Conservation (phyloP, 2,113 vertebrate species). For the Pionites leucogaster region DNA sequence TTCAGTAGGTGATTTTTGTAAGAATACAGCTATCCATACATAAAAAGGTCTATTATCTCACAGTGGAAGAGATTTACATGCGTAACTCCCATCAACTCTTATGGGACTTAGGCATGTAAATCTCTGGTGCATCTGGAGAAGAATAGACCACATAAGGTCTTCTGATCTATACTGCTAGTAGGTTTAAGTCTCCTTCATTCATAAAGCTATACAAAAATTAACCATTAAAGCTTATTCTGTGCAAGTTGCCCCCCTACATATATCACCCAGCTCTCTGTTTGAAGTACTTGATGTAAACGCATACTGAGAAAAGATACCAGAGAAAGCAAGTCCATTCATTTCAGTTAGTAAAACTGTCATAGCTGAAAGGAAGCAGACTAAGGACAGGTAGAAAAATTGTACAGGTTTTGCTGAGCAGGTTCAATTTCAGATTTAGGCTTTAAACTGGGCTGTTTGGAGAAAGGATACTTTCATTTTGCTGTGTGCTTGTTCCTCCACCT, state of each 20-base stretch:
- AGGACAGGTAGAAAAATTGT: slow-evolving; percentile 72
- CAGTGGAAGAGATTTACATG: slow-evolving; percentile 60
- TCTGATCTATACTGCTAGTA: slow-evolving; percentile 45
- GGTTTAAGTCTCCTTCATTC: slow-evolving; percentile 49
- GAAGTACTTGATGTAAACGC: slow-evolving; percentile 44
- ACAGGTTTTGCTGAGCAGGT: slow-evolving; percentile 72
- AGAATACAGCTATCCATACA: slow-evolving; percentile 55
- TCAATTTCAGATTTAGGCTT: slow-evolving; percentile 65
- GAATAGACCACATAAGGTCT: slow-evolving; percentile 41
- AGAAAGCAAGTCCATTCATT: slow-evolving; percentile 75
- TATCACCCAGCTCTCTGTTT: slow-evolving; percentile 46
- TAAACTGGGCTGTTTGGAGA: slow-evolving; percentile 38
- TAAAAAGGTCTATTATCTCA: slow-evolving; percentile 64
- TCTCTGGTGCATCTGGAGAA: slow-evolving; percentile 54
- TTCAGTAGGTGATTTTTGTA: slow-evolving; percentile 60
- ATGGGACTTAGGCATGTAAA: slow-evolving; percentile 49
- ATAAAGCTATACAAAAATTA: slow-evolving; percentile 51
- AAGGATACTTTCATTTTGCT: slow-evolving; percentile 49
- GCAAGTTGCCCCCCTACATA: slow-evolving; percentile 40
- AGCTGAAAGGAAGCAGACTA: slow-evolving; percentile 73
- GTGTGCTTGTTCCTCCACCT: slow-evolving; percentile 10
- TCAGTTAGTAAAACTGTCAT: slow-evolving; percentile 82
- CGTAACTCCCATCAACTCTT: slow-evolving; percentile 63
- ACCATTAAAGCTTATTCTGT: slow-evolving; percentile 50
- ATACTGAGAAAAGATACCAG: slow-evolving; percentile 52